Percentiles rank a stretch among this genome's conserved stretches.
These are phyloP conservation scores for Subacronicta megacephala DNA, from an alignment of 2,888 invertebrate species.

Conservation along the genomic window DNA sequence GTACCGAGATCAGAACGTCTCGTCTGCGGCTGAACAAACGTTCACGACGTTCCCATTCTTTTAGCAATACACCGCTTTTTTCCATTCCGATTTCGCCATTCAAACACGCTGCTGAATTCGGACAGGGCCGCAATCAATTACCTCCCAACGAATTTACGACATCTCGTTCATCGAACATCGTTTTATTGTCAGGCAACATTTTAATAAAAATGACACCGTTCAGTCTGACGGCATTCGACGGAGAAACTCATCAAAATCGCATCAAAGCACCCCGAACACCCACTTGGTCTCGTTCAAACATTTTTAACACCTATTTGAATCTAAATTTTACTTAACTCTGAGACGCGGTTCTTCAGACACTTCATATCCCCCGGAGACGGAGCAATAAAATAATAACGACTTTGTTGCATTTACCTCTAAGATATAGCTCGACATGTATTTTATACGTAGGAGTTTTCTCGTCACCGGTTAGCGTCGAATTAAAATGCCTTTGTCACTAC, in stretches of 20 bases:
- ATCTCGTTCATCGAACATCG: constrained; percentile 71
- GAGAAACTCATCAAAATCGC: constrained; percentile 81
- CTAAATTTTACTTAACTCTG: constrained; percentile 77
- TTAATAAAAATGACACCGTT: constrained; percentile 76
- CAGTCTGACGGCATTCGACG: constrained; percentile 58
- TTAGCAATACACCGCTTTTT: constrained; percentile 61
- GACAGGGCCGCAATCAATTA: constrained; percentile 71
- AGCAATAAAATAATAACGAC: constrained; percentile 75
- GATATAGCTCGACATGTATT: constrained; percentile 31
- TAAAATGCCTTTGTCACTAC: constrained; percentile 68
- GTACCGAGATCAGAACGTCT: constrained; percentile 71
- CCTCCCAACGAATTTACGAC: constrained; percentile 69
- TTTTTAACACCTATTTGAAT: constrained; percentile 82
- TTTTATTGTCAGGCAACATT: constrained; percentile 71
- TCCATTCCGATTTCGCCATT: constrained; percentile 60
- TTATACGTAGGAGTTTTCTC: constrained; percentile 46
- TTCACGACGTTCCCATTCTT: constrained; percentile 62
- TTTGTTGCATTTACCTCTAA: constrained; percentile 62
- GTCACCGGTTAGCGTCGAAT: constrained; percentile 63
- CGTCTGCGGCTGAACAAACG: constrained; percentile 69
- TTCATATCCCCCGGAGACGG: constrained; percentile 69
- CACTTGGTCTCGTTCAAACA: constrained; percentile 72
- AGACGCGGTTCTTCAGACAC: constrained; percentile 68
- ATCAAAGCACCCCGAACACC: constrained; percentile 75
- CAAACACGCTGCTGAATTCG: constrained; percentile 54